Evolutionary conservation across 2,113 vertebrate species (phyloP), one percentile per base, ranked within the genome.

Genomic region (Neodontobutis hainanensis): DNA sequence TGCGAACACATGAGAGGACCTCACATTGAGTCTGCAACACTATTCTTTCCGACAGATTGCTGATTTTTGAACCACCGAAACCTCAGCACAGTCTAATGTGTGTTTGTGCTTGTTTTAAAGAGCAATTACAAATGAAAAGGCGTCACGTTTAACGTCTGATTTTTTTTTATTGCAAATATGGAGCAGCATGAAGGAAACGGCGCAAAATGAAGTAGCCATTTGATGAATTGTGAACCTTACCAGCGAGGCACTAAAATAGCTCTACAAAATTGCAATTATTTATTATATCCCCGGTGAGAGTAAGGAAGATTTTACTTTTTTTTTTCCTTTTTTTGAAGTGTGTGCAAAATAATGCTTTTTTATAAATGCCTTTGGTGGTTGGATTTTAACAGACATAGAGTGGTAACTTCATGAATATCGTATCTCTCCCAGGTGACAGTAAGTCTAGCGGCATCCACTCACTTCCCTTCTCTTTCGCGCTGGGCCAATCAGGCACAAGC

Each of bases 401-500:
- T 3, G 45, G 42, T 46, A 11, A 44, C n/a, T 53, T 46, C 27
- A n/a, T 68, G 63, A 58, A 19, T n/a, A 36, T 59, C 70, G 80
- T 34, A 32, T 56, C 45, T 76, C 53, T 50, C 49, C 71, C 73
- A 75, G 78, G 87, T 87, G 77, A 81, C 68, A 75, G 72, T 1
- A 77, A 65, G 40, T 58, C 65, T 86, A 69, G 67, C 19, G 35
- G 78, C 60, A 47, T 66, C 44, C 55, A 7, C 61, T 78, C 51
- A 73, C 65, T 55, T 44, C 48, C 85, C 86, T 34, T 57, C 88
- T 78, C 77, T 75, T 73, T 80, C 56, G 90, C 72, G 80, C 90
- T 92, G 75, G 55, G 88, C 87, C 75, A 88, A 16, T 36, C 78
- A 65, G 87, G 77, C 77, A 90, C 87, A 89, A 81, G 80, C 86